Percentiles rank a stretch among this genome's conserved stretches.
phyloP scores from a whole-genome alignment of 2,888 invertebrate species.

The Dicyrtomina minuta region DNA sequence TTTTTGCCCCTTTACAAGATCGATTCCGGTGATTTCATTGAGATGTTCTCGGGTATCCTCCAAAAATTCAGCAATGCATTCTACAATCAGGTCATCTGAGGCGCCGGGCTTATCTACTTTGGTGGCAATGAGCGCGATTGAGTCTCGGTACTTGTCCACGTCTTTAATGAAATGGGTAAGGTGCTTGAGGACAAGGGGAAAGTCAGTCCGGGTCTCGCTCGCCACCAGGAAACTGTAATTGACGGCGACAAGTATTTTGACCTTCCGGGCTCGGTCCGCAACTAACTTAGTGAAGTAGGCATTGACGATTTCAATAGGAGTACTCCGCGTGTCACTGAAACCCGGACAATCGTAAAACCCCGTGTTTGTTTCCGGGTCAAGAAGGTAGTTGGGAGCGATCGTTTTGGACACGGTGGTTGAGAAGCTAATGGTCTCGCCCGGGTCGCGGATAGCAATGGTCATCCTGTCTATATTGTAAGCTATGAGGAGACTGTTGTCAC shows the following conservation, averaged over 20 bases:
- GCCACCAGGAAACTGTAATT: not conserved
- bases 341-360: constrained; percentile 20
- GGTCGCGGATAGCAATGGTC: not conserved
- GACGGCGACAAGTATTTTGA: constrained; percentile 18
- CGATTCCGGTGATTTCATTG: too few relatives aligned
- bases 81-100: not conserved
- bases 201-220: constrained; percentile 13
- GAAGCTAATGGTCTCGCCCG: constrained; percentile 1
- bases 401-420: constrained; percentile 19
- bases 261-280: constrained; percentile 1
- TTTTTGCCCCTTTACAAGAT: too few relatives aligned
- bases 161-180: not conserved
- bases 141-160: not conserved
- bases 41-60: not conserved
- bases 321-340: constrained; percentile 10
- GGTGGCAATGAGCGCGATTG: constrained; percentile 11
- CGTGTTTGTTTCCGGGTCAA: not conserved
- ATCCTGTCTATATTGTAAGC: not conserved
- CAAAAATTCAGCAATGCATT: not conserved
- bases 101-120: not conserved
- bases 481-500: not conserved
- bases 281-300: constrained; percentile 19
- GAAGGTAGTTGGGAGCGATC: constrained; percentile 7
- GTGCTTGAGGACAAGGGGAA: not conserved
- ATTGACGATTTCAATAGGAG: constrained; percentile 12